These are phyloP conservation scores for Amblyteles armatorius DNA, from an alignment of 2,888 invertebrate genomes.

Conservation along the genomic window DNA sequence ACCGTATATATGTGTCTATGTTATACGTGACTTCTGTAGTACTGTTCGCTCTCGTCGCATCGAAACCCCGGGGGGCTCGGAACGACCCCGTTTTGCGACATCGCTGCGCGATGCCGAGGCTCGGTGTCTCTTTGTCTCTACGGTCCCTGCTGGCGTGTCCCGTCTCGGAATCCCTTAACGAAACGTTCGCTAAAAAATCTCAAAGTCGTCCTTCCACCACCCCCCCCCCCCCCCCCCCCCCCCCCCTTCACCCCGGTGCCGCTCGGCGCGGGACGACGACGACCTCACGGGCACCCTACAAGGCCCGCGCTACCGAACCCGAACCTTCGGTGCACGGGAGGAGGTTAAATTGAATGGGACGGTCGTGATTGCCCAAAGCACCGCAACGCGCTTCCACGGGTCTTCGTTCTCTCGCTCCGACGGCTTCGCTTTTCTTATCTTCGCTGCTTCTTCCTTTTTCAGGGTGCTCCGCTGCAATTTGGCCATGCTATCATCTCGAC, in stretches of 20 bases:
- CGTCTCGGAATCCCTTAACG: conserved; percentile 69
- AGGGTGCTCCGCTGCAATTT: conserved; percentile 60
- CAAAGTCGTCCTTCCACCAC: conserved; percentile 47
- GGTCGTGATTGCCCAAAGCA: conserved; percentile 70
- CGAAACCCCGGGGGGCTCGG: conserved; percentile 70
- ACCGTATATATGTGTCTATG: conserved; percentile 10
- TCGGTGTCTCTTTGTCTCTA: conserved; percentile 56
- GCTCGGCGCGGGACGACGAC: conserved; percentile 42
- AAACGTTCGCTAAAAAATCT: conserved; percentile 67
- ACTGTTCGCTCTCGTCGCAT: conserved; percentile 55
- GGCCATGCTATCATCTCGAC: conserved; percentile 34
- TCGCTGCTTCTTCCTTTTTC: conserved; percentile 47
- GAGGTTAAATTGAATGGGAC: conserved; percentile 71
- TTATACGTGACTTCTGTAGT: conserved; percentile 46
- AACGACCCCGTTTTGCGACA: conserved; percentile 73
- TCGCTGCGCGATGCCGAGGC: conserved; percentile 61
- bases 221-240: too few species aligned
- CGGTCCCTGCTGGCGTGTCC: conserved; percentile 61
- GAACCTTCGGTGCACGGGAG: conserved; percentile 50
- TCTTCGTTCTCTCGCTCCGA: conserved; percentile 24
- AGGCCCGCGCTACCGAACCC: conserved; percentile 44
- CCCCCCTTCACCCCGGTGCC: conserved; percentile 7
- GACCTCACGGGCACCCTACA: conserved; percentile 64
- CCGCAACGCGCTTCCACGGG: conserved; percentile 57
- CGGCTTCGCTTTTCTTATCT: conserved; percentile 49